Evolutionary conservation across 1,140 invertebrate genomes (phyloP).

Genomic region (Danaus plexippus): DNA sequence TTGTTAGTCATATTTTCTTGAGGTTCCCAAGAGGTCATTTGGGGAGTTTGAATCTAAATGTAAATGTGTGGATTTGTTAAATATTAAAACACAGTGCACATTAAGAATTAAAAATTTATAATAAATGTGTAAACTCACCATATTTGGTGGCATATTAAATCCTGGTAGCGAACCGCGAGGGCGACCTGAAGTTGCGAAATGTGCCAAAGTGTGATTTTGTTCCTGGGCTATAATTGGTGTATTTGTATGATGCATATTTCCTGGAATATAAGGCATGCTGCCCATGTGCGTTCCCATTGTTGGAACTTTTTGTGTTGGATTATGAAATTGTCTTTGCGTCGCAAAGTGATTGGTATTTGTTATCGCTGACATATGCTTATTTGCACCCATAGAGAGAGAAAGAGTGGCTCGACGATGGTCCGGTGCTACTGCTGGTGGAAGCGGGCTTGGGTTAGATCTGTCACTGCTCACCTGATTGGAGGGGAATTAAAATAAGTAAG

Average conservation of each 20-base stretch:
- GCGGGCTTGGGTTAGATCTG: constrained; percentile 48
- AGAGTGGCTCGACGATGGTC: constrained; percentile 47
- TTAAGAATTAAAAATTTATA: constrained; percentile 1
- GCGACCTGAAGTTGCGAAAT: constrained; percentile 42
- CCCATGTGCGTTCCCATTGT: constrained; percentile 35
- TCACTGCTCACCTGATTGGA: constrained; percentile 46
- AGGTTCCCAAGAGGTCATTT: constrained; percentile 37
- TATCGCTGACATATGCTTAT: constrained; percentile 16
- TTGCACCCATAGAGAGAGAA: constrained; percentile 11
- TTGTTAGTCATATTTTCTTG: constrained; percentile 29
- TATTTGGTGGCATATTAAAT: constrained; percentile 41
- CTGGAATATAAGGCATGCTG: constrained; percentile 54
- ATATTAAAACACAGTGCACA: neutral
- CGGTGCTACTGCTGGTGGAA: constrained; percentile 21
- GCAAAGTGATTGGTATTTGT: constrained; percentile 32
- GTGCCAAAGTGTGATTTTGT: constrained; percentile 37
- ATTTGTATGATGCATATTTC: constrained; percentile 30
- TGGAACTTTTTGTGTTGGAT: constrained; percentile 31
- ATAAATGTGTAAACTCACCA: constrained; percentile 24
- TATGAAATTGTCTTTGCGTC: constrained; percentile 33
- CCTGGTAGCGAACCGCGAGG: constrained; percentile 40
- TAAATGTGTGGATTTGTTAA: constrained; percentile 3
- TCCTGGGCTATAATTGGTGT: constrained; percentile 26
- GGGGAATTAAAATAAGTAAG: constrained; percentile 7
- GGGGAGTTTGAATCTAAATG: constrained; percentile 18